Evolutionary conservation across 2,888 invertebrate genomes (phyloP).

Genomic region (Netelia fuscicornis): DNA sequence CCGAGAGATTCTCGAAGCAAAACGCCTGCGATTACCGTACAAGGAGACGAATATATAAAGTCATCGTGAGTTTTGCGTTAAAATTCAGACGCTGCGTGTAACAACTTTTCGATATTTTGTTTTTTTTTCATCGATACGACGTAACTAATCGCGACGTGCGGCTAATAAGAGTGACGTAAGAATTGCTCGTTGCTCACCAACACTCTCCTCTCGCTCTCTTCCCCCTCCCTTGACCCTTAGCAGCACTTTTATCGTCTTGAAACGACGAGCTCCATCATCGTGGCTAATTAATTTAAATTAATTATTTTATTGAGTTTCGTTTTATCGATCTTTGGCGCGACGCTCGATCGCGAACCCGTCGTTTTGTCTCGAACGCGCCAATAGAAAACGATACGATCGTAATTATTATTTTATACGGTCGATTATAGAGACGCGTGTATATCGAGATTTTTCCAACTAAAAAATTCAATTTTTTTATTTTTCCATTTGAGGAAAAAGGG

Average conservation of each 20-base stretch:
- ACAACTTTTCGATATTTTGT: conserved; percentile 23
- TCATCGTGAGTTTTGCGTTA: conserved; percentile 5
- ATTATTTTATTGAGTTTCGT: conserved; percentile 72
- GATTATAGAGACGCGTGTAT: neutral
- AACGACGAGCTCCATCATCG: conserved; percentile 65
- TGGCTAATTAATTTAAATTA: conserved; percentile 78
- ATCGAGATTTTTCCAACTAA: neutral
- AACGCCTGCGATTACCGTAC: conserved; percentile 31
- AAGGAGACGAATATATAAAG: conserved; percentile 33
- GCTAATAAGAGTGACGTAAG: conserved; percentile 66
- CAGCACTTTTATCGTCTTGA: conserved; percentile 68
- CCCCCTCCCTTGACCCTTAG: conserved; percentile 22
- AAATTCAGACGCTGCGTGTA: conserved; percentile 4
- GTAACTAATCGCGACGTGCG: conserved; percentile 40
- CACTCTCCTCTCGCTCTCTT: conserved; percentile 52
- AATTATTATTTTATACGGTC: conserved; percentile 4
- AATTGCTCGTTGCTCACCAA: conserved; percentile 71
- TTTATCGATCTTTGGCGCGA: conserved; percentile 58
- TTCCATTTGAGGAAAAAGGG: neutral
- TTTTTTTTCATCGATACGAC: neutral
- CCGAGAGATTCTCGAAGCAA: conserved; percentile 6
- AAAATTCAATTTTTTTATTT: neutral
- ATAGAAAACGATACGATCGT: conserved; percentile 4
- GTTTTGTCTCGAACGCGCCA: conserved; percentile 43
- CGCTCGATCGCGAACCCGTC: conserved; percentile 36